Percentiles rank a stretch among this genome's conserved stretches.
These are phyloP conservation scores for Lytechinus variegatus DNA, from an alignment of 35 echinoderm and acorn worm genomes.

Conservation along the genomic window DNA sequence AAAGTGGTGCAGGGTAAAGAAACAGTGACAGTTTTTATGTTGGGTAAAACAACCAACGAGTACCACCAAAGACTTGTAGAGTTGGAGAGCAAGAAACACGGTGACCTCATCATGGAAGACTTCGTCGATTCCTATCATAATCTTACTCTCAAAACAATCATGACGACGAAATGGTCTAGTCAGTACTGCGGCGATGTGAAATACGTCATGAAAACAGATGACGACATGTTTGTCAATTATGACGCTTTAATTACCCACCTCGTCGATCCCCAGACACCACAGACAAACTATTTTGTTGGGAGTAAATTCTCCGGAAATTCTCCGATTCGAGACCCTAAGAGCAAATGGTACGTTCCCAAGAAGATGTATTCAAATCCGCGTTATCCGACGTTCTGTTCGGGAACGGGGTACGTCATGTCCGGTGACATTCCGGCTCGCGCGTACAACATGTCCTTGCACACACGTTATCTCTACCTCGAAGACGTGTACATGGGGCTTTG, in stretches of 20 bases:
- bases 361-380: slow-evolving; percentile 32
- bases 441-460: slow-evolving; percentile 38
- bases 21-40: slow-evolving; percentile 63
- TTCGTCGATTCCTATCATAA: slow-evolving; percentile 64
- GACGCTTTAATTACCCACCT: slow-evolving; percentile 25
- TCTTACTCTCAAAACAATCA: slow-evolving; percentile 64
- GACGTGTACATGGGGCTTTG: slow-evolving; percentile 63
- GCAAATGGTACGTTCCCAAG: slow-evolving; percentile 62
- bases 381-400: slow-evolving; percentile 59
- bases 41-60: slow-evolving; percentile 48
- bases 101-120: slow-evolving; percentile 56
- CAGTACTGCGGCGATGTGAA: slow-evolving; percentile 48
- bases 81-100: slow-evolving; percentile 25
- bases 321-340: slow-evolving; percentile 44
- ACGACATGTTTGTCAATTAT: slow-evolving; percentile 69
- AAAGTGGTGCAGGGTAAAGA: not conserved
- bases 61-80: slow-evolving; percentile 20
- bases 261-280: not conserved
- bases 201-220: slow-evolving; percentile 71
- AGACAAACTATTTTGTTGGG: slow-evolving; percentile 49
- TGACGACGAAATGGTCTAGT: slow-evolving; percentile 72
- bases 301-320: slow-evolving; percentile 29
- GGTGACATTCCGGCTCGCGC: slow-evolving; percentile 46
- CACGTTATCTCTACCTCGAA: slow-evolving; percentile 48
- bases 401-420: slow-evolving; percentile 58